Evolutionary conservation across 2,888 invertebrate species (phyloP).

Genomic region (Argyresthia albistria): DNA sequence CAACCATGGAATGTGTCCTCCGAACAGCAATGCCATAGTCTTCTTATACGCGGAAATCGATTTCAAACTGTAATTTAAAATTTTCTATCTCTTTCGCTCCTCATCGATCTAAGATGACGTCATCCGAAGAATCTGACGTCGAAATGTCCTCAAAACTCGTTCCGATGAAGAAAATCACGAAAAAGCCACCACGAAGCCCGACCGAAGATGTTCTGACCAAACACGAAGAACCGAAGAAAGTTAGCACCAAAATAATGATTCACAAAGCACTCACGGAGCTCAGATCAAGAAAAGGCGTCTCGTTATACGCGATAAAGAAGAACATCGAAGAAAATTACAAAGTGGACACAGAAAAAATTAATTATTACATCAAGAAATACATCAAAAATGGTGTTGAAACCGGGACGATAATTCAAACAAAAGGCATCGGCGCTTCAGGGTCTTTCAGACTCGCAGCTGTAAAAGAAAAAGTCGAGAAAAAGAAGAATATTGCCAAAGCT

Average conservation of each 20-base stretch:
- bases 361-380: slow-evolving; percentile 40
- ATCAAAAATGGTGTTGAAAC: slow-evolving; percentile 41
- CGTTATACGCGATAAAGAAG: slow-evolving; percentile 51
- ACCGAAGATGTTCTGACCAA: slow-evolving; percentile 18
- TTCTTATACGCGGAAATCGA: neutral
- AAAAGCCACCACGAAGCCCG: slow-evolving; percentile 22
- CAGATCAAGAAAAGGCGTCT: slow-evolving; percentile 45
- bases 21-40: neutral
- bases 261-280: slow-evolving; percentile 34
- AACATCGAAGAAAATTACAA: slow-evolving; percentile 35
- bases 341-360: slow-evolving; percentile 35
- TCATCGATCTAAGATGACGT: slow-evolving; percentile 12
- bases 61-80: neutral
- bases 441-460: slow-evolving; percentile 41
- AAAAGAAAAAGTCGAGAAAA: slow-evolving; percentile 23
- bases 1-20: neutral
- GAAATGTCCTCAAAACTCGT: slow-evolving; percentile 22
- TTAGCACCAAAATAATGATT: slow-evolving; percentile 44
- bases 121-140: slow-evolving; percentile 20
- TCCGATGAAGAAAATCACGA: slow-evolving; percentile 17
- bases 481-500: slow-evolving; percentile 12
- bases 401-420: slow-evolving; percentile 40
- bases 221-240: slow-evolving; percentile 27
- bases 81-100: neutral
- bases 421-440: slow-evolving; percentile 47